A percentile compares a stretch with the other conserved stretches of the same genome.
These are phyloP conservation scores for Panurus biarmicus DNA, from an alignment of 2,113 vertebrate species.

Conservation along the genomic window DNA sequence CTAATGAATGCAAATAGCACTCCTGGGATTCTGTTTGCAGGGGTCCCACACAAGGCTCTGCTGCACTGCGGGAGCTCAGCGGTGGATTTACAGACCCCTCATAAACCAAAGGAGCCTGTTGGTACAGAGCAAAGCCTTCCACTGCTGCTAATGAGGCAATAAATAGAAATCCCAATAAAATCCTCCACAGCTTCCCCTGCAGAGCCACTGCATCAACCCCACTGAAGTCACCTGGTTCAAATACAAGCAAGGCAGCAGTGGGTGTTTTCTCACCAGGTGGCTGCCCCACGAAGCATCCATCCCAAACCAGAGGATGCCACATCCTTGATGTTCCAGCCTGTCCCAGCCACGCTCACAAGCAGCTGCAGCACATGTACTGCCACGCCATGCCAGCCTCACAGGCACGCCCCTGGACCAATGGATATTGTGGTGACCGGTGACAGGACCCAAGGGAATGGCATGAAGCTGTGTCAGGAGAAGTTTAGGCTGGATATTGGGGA, in stretches of 20 bases:
- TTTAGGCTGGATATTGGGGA: not conserved
- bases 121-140: not conserved
- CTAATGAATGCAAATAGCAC: not conserved
- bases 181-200: not conserved
- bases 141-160: not conserved
- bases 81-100: not conserved
- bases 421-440: not conserved
- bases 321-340: accelerated
- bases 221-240: not conserved
- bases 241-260: not conserved
- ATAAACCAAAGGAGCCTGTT: not conserved
- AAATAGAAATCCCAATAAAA: slow-evolving; percentile 17
- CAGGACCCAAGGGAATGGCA: not conserved
- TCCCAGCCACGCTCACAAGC: not conserved
- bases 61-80: not conserved
- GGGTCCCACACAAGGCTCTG: not conserved
- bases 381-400: not conserved
- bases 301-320: not conserved
- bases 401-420: not conserved
- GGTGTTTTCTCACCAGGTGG: not conserved
- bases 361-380: not conserved
- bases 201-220: not conserved
- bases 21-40: not conserved
- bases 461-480: not conserved
- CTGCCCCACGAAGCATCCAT: not conserved